Conservation (phyloP, 2,113 vertebrate species). For the Saguinus midas region DNA sequence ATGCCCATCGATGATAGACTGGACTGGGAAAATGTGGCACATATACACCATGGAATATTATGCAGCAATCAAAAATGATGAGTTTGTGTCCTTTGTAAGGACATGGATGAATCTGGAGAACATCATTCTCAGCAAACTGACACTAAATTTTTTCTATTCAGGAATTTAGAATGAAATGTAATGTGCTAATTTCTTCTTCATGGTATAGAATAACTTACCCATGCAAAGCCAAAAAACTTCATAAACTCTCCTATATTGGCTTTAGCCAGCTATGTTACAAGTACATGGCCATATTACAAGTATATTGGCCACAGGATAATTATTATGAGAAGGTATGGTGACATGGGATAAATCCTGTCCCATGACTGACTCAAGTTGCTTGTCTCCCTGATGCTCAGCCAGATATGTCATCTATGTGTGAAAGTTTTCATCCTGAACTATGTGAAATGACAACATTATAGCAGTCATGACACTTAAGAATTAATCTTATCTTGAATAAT, state of each 20-base stretch:
- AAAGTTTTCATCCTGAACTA: conserved; percentile 1
- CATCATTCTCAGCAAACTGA: too few relatives aligned
- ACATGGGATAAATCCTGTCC: neutral
- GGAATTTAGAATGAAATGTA: conserved; percentile 23
- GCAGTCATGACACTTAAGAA: neutral
- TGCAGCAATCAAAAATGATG: too few relatives aligned
- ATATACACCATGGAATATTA: too few relatives aligned
- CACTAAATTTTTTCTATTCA: neutral
- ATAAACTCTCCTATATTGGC: neutral
- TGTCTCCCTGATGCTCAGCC: neutral
- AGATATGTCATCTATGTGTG: neutral
- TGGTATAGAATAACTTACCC: neutral
- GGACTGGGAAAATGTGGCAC: too few relatives aligned
- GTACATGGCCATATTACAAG: neutral
- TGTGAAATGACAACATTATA: neutral
- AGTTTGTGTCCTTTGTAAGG: too few relatives aligned
- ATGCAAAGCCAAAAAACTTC: neutral
- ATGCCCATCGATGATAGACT: too few relatives aligned
- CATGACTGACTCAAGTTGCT: neutral
- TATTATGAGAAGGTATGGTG: neutral
- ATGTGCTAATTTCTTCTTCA: neutral
- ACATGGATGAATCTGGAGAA: too few relatives aligned
- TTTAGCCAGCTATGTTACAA: neutral
- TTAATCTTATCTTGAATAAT: conserved; percentile 39
- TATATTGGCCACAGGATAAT: neutral